Evolutionary conservation across 2,113 vertebrate species (phyloP).

Genomic region (Anarhynchus alexandrinus): DNA sequence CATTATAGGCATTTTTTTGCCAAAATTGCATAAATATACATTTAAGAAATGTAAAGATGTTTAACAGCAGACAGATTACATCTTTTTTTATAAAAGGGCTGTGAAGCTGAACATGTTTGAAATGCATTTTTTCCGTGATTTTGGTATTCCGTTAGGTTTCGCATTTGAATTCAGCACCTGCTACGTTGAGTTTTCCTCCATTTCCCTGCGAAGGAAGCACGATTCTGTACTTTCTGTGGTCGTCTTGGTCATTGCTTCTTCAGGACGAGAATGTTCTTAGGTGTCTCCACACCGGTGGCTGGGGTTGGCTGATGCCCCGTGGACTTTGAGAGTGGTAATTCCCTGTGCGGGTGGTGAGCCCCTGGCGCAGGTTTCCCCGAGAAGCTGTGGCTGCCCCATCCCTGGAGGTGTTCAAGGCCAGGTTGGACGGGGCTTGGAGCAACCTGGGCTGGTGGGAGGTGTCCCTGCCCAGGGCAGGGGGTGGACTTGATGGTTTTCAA

Average conservation of each 20-base stretch:
- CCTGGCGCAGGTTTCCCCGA: too few relatives aligned
- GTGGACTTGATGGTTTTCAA: too few relatives aligned
- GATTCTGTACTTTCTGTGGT: background rate
- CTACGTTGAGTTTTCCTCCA: background rate
- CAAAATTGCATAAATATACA: background rate
- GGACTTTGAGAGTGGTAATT: too few relatives aligned
- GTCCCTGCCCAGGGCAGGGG: too few relatives aligned
- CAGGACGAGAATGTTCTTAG: background rate
- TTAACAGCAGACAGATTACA: background rate
- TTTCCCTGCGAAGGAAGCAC: background rate
- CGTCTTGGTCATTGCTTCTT: rapidly evolving
- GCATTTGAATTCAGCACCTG: background rate
- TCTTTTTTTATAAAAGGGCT: too few relatives aligned
- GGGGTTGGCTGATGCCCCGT: rapidly evolving
- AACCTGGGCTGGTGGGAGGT: too few relatives aligned
- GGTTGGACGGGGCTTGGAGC: too few relatives aligned
- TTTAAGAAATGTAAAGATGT: background rate
- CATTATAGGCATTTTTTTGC: background rate
- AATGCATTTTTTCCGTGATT: background rate
- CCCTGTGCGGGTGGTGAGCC: too few relatives aligned
- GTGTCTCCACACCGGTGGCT: background rate
- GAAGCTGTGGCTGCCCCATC: too few relatives aligned
- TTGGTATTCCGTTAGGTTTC: background rate
- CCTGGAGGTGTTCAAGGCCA: too few relatives aligned
- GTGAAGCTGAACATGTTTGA: background rate